Conservation (phyloP, 2,888 invertebrate genomes). For the Linnaemya tessellans region DNA sequence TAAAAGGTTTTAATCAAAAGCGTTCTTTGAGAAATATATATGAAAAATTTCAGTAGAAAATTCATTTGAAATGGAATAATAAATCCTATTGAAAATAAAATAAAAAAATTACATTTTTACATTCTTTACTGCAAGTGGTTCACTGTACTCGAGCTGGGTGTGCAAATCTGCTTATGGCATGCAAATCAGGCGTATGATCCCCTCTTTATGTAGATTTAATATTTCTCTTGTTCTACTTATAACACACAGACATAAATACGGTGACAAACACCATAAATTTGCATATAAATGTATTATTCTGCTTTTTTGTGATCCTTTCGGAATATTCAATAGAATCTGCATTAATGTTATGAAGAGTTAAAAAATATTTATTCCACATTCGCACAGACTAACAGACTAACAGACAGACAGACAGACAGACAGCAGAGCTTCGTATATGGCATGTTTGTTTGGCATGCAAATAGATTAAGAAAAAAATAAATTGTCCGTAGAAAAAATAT, state of each 20-base stretch:
- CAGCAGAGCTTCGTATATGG: background rate
- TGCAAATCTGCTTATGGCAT: slow-evolving; percentile 43
- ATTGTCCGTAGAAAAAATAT: slow-evolving; percentile 32
- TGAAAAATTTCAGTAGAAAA: too few relatives aligned
- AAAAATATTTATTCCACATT: slow-evolving; percentile 22
- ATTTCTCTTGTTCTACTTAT: slow-evolving; percentile 1
- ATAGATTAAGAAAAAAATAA: slow-evolving; percentile 1
- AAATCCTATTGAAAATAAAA: too few relatives aligned
- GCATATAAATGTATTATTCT: slow-evolving; percentile 53
- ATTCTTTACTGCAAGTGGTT: background rate
- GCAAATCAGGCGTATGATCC: slow-evolving; percentile 37
- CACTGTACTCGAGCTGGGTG: background rate
- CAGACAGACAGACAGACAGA: background rate
- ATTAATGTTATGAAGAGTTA: slow-evolving; percentile 39
- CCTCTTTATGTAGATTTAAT: slow-evolving; percentile 23
- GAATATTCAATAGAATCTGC: slow-evolving; percentile 56
- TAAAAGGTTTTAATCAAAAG: too few relatives aligned
- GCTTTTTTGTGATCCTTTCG: slow-evolving; percentile 4
- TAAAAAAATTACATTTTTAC: background rate
- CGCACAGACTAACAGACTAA: background rate
- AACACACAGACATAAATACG: slow-evolving; percentile 9
- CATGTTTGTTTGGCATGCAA: slow-evolving; percentile 29
- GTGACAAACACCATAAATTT: slow-evolving; percentile 36
- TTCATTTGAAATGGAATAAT: too few relatives aligned
- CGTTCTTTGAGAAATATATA: too few relatives aligned